Evolutionary conservation across 2,888 invertebrate species (phyloP).

Genomic region (Cheilosia grossa): DNA sequence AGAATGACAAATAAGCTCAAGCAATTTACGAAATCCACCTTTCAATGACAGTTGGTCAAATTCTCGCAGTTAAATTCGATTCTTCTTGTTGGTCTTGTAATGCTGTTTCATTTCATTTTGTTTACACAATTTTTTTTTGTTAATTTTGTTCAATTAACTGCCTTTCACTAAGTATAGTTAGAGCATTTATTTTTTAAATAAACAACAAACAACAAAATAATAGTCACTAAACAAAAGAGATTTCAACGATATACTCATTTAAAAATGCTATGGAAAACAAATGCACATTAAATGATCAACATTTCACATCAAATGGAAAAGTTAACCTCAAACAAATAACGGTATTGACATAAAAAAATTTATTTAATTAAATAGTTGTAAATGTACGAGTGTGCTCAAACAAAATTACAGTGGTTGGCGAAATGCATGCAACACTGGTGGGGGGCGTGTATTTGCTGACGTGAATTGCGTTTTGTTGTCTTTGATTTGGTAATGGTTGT

Average conservation of each 20-base stretch:
- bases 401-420: conserved; percentile 19
- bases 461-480: background rate
- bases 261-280: conserved; percentile 61
- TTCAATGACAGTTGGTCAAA: background rate
- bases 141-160: background rate
- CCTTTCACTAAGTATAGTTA: conserved; percentile 54
- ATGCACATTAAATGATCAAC: conserved; percentile 74
- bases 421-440: background rate
- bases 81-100: background rate
- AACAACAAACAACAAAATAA: conserved; percentile 16
- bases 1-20: conserved; percentile 30
- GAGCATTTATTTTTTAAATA: conserved; percentile 22
- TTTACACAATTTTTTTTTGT: background rate
- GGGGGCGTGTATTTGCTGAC: background rate
- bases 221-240: conserved; percentile 22
- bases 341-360: conserved; percentile 64
- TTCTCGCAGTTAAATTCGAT: conserved; percentile 3
- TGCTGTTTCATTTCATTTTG: conserved; percentile 6
- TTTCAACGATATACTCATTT: conserved; percentile 40
- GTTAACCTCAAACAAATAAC: conserved; percentile 74
- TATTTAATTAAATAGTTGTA: conserved; percentile 24
- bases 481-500: background rate
- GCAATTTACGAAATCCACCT: conserved; percentile 18
- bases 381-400: background rate
- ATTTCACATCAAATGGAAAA: conserved; percentile 76